Evolutionary conservation across 2,113 vertebrate genomes (phyloP).

Genomic region (Tenrec ecaudatus): DNA sequence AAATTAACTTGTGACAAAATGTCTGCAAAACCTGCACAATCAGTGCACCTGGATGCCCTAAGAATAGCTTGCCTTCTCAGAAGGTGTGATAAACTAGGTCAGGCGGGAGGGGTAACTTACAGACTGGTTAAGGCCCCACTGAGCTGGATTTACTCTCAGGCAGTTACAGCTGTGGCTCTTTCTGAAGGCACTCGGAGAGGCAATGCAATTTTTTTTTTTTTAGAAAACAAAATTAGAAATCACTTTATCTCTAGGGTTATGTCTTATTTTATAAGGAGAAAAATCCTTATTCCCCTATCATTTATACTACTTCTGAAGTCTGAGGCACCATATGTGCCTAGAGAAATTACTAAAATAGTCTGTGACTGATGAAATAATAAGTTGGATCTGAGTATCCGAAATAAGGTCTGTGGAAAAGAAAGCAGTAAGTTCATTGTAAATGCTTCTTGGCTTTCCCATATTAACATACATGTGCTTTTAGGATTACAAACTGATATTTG

Average conservation of each 20-base stretch:
- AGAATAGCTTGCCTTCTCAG: conserved; percentile 63
- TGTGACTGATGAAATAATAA: not conserved
- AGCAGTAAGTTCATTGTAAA: not conserved
- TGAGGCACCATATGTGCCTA: not conserved
- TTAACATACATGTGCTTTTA: not conserved
- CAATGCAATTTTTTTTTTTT: not conserved
- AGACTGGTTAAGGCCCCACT: not conserved
- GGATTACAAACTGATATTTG: not conserved
- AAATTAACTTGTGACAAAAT: conserved; percentile 65
- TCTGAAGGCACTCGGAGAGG: not conserved
- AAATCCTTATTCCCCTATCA: not conserved
- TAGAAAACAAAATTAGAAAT: conserved; percentile 39
- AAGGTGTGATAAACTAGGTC: conserved; percentile 51
- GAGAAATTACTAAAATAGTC: not conserved
- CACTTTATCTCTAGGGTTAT: not conserved
- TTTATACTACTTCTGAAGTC: not conserved
- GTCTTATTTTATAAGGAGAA: conserved; percentile 27
- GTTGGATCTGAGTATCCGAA: not conserved
- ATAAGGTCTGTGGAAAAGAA: not conserved
- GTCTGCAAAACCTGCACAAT: conserved; percentile 1
- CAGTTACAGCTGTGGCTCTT: not conserved
- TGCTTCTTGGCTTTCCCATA: not conserved
- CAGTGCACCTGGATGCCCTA: conserved; percentile 38
- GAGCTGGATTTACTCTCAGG: not conserved
- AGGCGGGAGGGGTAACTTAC: not conserved